These are phyloP conservation scores for Patiria pectinifera DNA, from an alignment of 53 echinoderm and acorn worm species.

Conservation along the genomic window DNA sequence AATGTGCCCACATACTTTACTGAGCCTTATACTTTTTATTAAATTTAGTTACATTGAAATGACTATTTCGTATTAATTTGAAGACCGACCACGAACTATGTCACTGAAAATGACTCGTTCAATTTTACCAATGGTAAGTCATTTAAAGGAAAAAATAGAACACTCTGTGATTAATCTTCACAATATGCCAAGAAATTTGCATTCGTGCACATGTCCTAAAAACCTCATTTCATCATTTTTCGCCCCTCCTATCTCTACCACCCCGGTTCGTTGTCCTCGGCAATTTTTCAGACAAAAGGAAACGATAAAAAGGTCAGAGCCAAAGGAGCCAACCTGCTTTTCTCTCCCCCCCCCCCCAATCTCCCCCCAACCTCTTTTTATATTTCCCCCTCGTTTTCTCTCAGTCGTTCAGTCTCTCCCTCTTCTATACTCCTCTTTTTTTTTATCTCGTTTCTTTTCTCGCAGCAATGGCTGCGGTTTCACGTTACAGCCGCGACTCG, in stretches of 20 bases:
- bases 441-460: slow-evolving; percentile 23
- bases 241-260: neutral
- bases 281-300: slow-evolving; percentile 63
- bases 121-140: neutral
- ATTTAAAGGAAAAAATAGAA: neutral
- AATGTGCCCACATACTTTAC: too few relatives aligned
- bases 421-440: neutral
- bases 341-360: slow-evolving; percentile 1
- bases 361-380: neutral
- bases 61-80: too few relatives aligned
- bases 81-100: too few relatives aligned
- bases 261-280: slow-evolving; percentile 53
- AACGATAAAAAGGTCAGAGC: slow-evolving; percentile 58
- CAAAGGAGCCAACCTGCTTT: slow-evolving; percentile 15
- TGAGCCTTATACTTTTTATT: too few relatives aligned
- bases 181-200: slow-evolving; percentile 7
- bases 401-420: neutral
- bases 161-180: neutral
- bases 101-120: neutral
- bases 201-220: slow-evolving; percentile 40
- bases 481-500: slow-evolving; percentile 53
- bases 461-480: slow-evolving; percentile 57
- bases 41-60: too few relatives aligned
- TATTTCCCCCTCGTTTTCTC: neutral
- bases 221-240: slow-evolving; percentile 32